A percentile compares a stretch with the other conserved stretches of the same genome.
These are phyloP conservation scores for Trogon surrucura DNA, from an alignment of 2,113 vertebrate genomes.

Conservation along the genomic window DNA sequence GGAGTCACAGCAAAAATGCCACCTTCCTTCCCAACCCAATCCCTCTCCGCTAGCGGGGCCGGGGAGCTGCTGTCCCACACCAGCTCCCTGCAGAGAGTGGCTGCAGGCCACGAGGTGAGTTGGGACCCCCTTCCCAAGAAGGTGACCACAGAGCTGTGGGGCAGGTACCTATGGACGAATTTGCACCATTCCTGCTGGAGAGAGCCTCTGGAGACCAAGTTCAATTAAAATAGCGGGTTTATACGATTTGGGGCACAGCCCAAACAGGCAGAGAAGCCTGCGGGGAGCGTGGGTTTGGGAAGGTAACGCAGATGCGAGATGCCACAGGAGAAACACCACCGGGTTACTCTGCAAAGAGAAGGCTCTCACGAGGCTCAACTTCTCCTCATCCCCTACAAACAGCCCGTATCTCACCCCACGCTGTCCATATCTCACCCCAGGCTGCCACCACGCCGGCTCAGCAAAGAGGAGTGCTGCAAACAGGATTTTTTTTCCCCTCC, in stretches of 20 bases:
- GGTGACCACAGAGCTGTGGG: background rate
- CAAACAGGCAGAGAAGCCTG: background rate
- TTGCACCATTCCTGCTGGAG: background rate
- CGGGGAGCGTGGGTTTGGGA: fast-evolving
- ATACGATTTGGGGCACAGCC: background rate
- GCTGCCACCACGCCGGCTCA: background rate
- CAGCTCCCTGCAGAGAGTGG: background rate
- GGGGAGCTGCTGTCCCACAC: background rate
- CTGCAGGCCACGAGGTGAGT: background rate
- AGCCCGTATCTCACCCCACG: background rate
- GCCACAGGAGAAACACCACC: background rate
- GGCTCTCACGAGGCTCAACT: background rate
- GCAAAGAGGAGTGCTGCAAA: background rate
- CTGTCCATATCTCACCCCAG: background rate
- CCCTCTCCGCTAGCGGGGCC: background rate
- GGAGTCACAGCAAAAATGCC: background rate
- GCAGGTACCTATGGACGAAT: background rate
- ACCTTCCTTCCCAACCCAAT: background rate
- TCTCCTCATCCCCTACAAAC: background rate
- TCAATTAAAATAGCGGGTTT: conserved; percentile 9
- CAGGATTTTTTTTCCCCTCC: background rate
- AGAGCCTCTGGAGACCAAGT: background rate
- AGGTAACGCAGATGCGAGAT: background rate
- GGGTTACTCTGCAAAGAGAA: background rate
- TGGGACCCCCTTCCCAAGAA: background rate